A percentile compares a stretch with the other conserved stretches of the same genome.
Conservation (phyloP, 2,797 vertebrate genomes). For the Syndactyla subalaris region DNA sequence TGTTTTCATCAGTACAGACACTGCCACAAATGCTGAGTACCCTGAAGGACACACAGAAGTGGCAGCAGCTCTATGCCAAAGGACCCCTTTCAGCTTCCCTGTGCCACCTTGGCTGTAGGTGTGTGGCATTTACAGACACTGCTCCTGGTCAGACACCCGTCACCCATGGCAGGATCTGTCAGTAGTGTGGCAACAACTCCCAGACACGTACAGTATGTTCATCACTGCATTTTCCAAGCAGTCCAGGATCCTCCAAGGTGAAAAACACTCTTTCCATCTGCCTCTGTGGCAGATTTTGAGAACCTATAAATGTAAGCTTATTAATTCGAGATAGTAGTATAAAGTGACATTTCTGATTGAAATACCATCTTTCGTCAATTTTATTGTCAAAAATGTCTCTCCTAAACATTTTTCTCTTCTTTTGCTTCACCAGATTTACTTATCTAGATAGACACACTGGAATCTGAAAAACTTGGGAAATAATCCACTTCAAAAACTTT, state of each 20-base stretch:
- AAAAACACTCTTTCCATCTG: neutral
- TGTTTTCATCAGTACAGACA: neutral
- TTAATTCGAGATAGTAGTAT: neutral
- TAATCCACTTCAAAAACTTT: neutral
- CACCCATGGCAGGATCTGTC: neutral
- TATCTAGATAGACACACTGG: neutral
- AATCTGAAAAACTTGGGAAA: neutral
- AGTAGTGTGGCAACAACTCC: neutral
- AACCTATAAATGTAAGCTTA: neutral
- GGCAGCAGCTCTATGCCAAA: neutral
- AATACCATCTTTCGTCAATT: neutral
- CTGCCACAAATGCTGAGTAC: neutral
- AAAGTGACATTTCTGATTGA: neutral
- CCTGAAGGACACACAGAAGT: neutral
- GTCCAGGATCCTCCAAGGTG: neutral
- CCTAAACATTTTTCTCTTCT: neutral
- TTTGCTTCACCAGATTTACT: neutral
- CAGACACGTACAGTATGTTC: neutral
- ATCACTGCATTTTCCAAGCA: neutral
- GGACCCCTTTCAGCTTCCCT: neutral
- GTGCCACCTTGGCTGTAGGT: neutral
- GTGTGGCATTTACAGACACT: too few species aligned
- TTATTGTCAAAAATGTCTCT: constrained; percentile 1
- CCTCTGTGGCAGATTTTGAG: neutral
- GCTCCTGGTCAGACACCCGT: neutral